Conservation (phyloP, 1,140 invertebrate species). For the Epicauta chinensis region DNA sequence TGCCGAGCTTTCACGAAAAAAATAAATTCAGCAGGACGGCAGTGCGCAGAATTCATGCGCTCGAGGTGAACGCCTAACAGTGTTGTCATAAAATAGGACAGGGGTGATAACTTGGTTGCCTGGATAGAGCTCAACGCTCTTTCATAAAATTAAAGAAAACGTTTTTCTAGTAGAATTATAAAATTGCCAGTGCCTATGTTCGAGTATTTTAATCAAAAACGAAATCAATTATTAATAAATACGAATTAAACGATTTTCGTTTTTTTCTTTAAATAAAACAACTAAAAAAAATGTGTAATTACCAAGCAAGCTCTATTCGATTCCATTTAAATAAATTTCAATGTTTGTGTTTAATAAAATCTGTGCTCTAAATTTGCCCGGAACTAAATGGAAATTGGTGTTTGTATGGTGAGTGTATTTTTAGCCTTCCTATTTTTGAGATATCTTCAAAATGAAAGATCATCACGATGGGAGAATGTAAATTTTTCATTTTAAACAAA, state of each 20-base stretch:
- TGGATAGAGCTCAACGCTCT: slow-evolving; percentile 15
- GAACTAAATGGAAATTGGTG: slow-evolving; percentile 1
- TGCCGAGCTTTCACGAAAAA: neutral
- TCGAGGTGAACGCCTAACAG: slow-evolving; percentile 24
- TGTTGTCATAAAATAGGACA: slow-evolving; percentile 26
- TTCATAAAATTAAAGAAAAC: neutral
- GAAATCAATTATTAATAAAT: neutral
- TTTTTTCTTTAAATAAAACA: neutral
- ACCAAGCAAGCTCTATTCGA: too few relatives aligned
- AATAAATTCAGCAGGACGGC: slow-evolving; percentile 1
- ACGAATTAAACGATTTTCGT: too few relatives aligned
- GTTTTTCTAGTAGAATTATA: neutral
- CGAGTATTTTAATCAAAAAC: neutral
- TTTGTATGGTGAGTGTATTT: slow-evolving; percentile 20
- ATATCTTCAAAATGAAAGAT: neutral
- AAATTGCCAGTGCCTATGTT: slow-evolving; percentile 10
- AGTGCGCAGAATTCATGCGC: slow-evolving; percentile 14
- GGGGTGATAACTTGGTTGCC: slow-evolving; percentile 24
- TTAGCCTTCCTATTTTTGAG: neutral
- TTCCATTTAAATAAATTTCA: too few relatives aligned
- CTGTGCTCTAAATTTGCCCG: neutral
- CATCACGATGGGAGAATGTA: too few relatives aligned
- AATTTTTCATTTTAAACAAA: too few relatives aligned
- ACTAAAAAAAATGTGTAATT: neutral
- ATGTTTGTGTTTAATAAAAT: slow-evolving; percentile 4